Base-by-base conservation (phyloP, 2,797 vertebrate species). In the Arctocebus calabarensis region DNA sequence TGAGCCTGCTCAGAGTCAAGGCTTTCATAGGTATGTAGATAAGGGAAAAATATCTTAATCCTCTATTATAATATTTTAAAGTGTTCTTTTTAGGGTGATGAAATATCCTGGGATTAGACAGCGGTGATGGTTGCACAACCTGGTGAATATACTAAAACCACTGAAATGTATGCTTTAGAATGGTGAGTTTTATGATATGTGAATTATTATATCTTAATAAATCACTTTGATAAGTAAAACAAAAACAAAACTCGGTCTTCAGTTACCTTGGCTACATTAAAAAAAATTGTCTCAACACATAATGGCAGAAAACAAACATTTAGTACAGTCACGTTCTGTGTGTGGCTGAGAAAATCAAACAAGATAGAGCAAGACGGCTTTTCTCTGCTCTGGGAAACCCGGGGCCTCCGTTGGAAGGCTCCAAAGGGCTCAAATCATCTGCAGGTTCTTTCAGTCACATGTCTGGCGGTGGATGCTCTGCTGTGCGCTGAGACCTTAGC, bases 211-310 rank as follows among this genome's bases (percentile, higher is more conserved):
- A 62, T 32, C 45, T 83, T 55, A 83, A 62, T 34, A 92, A 73
- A 75, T 57, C 32, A 90, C 66, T 74, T 77, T 66, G 74, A 32
- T 34, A 85, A 93, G 22, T 62, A 73, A 93, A 87, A 62, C 16
- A 43, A 88, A 96, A 88, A 48, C 74, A 84, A 94, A 94, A 8
- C n/a, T 75, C 48, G n/a, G 6, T 74, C 61, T 68, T 45, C 57
- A 73, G 9, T 92, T 32, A 37, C 9, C n/a, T 34, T 37, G 10
- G 6, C 20, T 81, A 27, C 62, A 29, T 78, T n/a, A 52, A 52
- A 52, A 52, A 81, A 43, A 66, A 82, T 82, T 77, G 37, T 5
- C 45, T 32, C 7, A 37, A 91, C 68, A 62, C 0, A 1, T 32
- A 13, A n/a, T 59, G 45, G n/a, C 66, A 61, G 57, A 87, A 96